Percentiles rank a stretch among this genome's conserved stretches.
Evolutionary conservation across 2,888 invertebrate genomes (phyloP).

Genomic region (Apeira syringaria): DNA sequence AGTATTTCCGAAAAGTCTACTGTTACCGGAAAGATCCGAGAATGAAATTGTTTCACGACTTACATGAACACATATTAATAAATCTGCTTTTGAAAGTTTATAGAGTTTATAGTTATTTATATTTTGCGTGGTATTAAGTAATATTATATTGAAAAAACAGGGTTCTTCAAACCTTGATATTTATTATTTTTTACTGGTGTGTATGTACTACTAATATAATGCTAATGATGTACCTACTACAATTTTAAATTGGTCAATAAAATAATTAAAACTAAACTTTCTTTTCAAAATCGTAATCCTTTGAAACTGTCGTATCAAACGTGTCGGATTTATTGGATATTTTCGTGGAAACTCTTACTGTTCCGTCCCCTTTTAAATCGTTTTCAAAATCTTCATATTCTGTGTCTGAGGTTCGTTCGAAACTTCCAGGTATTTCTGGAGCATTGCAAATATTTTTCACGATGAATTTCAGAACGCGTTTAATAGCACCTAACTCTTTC

Average conservation of each 20-base stretch:
- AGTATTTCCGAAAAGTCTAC: too few species aligned
- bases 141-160: too few species aligned
- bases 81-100: too few species aligned
- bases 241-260: conserved; percentile 1
- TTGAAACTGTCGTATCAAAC: conserved; percentile 48
- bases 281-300: conserved; percentile 36
- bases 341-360: conserved; percentile 34
- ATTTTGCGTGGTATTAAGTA: too few species aligned
- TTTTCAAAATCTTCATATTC: conserved; percentile 59
- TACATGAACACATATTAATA: too few species aligned
- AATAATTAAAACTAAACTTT: conserved; percentile 15
- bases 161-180: too few species aligned
- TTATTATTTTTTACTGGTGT: too few species aligned
- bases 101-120: too few species aligned
- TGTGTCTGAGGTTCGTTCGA: conserved; percentile 40
- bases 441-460: conserved; percentile 49
- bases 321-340: conserved; percentile 27
- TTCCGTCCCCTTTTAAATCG: conserved; percentile 43
- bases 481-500: conserved; percentile 57
- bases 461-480: conserved; percentile 53
- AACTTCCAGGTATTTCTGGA: conserved; percentile 35
- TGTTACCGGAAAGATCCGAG: too few species aligned
- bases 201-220: too few species aligned
- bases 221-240: too few species aligned
- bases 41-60: too few species aligned